Evolutionary conservation across 2,888 invertebrate species (phyloP).

Genomic region (Lithophane ornitopus): DNA sequence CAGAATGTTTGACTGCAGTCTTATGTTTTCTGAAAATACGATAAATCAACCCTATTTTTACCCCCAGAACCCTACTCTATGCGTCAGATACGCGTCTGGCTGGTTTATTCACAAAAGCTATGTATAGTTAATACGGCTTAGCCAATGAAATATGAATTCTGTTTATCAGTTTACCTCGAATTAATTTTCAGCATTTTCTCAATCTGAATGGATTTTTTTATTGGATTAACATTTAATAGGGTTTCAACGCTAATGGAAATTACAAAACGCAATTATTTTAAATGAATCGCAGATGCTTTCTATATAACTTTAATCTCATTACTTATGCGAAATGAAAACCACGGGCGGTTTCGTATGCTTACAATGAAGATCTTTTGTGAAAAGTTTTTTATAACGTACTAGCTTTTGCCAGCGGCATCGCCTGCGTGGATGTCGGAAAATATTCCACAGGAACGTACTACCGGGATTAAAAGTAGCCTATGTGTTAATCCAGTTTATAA

Average conservation of each 20-base stretch:
- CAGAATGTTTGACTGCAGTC: neutral
- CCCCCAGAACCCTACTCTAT: constrained; percentile 9
- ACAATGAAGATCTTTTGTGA: constrained; percentile 15
- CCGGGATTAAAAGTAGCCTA: too few relatives aligned
- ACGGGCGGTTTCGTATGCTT: constrained; percentile 9
- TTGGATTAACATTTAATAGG: constrained; percentile 22
- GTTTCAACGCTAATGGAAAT: constrained; percentile 42
- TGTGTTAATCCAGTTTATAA: neutral
- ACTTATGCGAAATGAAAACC: constrained; percentile 43
- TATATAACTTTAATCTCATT: constrained; percentile 49
- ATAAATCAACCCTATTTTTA: neutral
- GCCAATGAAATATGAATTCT: constrained; percentile 46
- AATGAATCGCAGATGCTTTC: constrained; percentile 53
- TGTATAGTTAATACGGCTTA: constrained; percentile 30
- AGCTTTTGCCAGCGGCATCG: neutral
- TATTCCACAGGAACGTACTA: neutral
- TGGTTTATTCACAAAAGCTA: constrained; percentile 13
- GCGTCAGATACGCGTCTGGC: neutral
- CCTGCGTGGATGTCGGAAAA: neutral
- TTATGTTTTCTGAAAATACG: neutral
- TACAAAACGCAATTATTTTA: constrained; percentile 41
- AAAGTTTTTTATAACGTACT: neutral
- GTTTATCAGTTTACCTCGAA: constrained; percentile 37
- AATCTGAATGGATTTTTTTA: constrained; percentile 27
- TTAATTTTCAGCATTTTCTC: constrained; percentile 35